Base-by-base conservation (phyloP, 1,140 invertebrate genomes). In the Lerema accius region DNA sequence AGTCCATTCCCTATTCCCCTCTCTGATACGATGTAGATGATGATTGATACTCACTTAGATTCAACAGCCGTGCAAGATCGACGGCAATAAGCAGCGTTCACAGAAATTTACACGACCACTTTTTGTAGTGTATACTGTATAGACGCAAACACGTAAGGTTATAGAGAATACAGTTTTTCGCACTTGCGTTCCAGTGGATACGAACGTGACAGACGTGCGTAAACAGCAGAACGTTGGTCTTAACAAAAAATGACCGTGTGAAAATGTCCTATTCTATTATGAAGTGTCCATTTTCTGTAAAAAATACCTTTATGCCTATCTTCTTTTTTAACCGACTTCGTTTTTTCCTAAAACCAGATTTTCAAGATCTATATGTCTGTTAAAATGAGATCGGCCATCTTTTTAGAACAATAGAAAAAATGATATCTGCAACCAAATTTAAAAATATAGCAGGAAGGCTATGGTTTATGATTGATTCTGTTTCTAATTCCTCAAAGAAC, bases 111-210 rank as follows among this genome's bases (percentile, higher is more conserved):
- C 35, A 23, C 17, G 6, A n/a, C 9, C 39, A 5, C 5, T 56
- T 56, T 43, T 55, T 55, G 10, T 11, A 26, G 15, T 55, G 10
- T 11, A 26, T 28, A n/a, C 15, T 11, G n/a, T 56, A 10, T 40
- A 17, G 39, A 56, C 23, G 42, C 51, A 56, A 16, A 32, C 51
- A 26, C 48, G 48, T 56, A 40, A 56, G 13, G 43, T 4, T 40
- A 26, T 42, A 32, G 42, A 32, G 53, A 43, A 23, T 32, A 32
- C 37, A 10, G 17, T 55, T 55, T 55, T 55, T 23, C 43, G 19
- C 45, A 26, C n/a, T 28, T 48, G 45, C 45, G 45, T 10, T 28
- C 23, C 19, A 26, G 4, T 48, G 10, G 11, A 28, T 48, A 56
- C 28, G 28, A 32, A 32, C 51, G 40, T 56, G 51, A 56, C 39